A percentile compares a stretch with the other conserved stretches of the same genome.
phyloP scores from a whole-genome alignment of 2,888 invertebrate genomes.

The Drosophila barbarae region DNA sequence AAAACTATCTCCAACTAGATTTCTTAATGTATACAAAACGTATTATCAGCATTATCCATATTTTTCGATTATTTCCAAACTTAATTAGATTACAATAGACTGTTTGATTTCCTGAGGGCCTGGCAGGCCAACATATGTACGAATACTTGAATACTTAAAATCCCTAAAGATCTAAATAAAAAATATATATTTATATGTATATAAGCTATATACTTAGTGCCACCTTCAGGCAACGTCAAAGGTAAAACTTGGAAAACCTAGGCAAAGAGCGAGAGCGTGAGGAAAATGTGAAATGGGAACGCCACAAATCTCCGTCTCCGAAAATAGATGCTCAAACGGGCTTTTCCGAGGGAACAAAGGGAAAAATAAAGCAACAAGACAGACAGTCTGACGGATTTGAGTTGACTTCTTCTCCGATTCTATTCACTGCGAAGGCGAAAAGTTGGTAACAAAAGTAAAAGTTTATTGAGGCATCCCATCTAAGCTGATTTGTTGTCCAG shows the following conservation, averaged over 20 bases:
- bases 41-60: not conserved
- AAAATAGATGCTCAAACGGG: conserved; percentile 55
- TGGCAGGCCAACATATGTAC: conserved; percentile 19
- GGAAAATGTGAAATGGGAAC: conserved; percentile 63
- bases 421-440: conserved; percentile 33
- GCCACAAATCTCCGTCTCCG: conserved; percentile 62
- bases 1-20: not conserved
- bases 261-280: conserved; percentile 5
- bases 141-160: not conserved
- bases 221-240: conserved; percentile 68
- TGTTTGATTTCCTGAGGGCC: conserved; percentile 17
- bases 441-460: conserved; percentile 55
- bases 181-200: conserved; percentile 7
- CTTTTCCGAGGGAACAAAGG: conserved; percentile 24
- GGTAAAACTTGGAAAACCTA: conserved; percentile 55
- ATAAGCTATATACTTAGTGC: conserved; percentile 51
- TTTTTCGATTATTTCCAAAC: conserved; percentile 2
- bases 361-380: conserved; percentile 16
- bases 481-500: conserved; percentile 62
- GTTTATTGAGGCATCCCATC: conserved; percentile 60
- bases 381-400: conserved; percentile 32
- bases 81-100: conserved; percentile 19
- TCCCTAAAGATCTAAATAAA: conserved; percentile 22
- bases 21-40: not conserved
- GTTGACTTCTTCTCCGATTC: conserved; percentile 48